Conservation (phyloP, 2,888 invertebrate genomes). For the Ophion ventricosus region DNA sequence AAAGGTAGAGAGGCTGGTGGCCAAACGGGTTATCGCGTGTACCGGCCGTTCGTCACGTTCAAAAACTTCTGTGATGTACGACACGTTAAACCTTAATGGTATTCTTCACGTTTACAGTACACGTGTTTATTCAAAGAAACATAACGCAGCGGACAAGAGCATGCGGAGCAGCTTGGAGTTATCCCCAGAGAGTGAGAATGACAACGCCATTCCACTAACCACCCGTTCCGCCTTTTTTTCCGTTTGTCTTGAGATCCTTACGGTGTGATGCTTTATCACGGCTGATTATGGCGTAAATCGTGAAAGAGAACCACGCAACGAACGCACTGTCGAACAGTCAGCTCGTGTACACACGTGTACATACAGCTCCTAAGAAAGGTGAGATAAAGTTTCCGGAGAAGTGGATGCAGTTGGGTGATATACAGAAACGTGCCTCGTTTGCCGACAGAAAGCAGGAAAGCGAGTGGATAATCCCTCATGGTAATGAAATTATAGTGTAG, state of each 20-base stretch:
- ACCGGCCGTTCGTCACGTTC: slow-evolving; percentile 75
- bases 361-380: slow-evolving; percentile 27
- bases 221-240: slow-evolving; percentile 10
- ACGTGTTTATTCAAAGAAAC: slow-evolving; percentile 1
- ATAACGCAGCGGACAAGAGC: not conserved
- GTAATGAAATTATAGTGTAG: slow-evolving; percentile 73
- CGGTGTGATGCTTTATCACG: slow-evolving; percentile 70
- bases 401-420: slow-evolving; percentile 33
- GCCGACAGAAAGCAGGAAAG: slow-evolving; percentile 50
- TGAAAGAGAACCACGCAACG: slow-evolving; percentile 74
- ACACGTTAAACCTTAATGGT: slow-evolving; percentile 79
- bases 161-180: not conserved
- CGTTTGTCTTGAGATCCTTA: slow-evolving; percentile 34
- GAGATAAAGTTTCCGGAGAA: slow-evolving; percentile 16
- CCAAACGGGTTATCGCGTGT: slow-evolving; percentile 58
- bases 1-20: slow-evolving; percentile 36
- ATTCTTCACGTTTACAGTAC: not conserved
- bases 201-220: slow-evolving; percentile 32
- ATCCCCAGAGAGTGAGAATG: slow-evolving; percentile 6
- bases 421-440: slow-evolving; percentile 25
- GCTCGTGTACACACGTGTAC: not conserved
- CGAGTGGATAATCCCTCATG: slow-evolving; percentile 62
- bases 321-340: no score
- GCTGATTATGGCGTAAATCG: slow-evolving; percentile 80
- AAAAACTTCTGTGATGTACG: slow-evolving; percentile 77